Evolutionary conservation across 2,113 vertebrate genomes (phyloP).

Genomic region (Xiphophorus couchianus): DNA sequence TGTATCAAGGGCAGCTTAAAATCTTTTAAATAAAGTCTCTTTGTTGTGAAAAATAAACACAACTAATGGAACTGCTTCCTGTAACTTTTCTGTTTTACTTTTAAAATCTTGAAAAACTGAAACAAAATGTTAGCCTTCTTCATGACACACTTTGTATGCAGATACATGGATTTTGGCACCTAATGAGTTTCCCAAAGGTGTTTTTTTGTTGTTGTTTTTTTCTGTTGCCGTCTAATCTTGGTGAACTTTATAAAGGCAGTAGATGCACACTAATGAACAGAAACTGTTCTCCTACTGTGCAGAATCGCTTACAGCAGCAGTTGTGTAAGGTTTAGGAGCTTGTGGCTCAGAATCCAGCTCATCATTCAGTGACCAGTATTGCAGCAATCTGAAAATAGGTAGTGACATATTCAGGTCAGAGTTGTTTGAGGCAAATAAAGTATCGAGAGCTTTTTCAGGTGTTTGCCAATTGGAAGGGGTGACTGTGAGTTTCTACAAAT

Average conservation of each 20-base stretch:
- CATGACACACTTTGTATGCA: neutral
- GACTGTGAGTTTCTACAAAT: constrained; percentile 34
- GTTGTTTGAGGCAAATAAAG: constrained; percentile 49
- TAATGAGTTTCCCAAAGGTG: neutral
- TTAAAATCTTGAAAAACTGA: neutral
- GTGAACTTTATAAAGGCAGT: neutral
- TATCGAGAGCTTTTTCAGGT: constrained; percentile 40
- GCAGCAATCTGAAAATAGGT: constrained; percentile 40
- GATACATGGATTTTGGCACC: neutral
- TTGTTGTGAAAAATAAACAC: neutral
- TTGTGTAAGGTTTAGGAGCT: constrained; percentile 28
- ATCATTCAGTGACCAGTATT: constrained; percentile 45
- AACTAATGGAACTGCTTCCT: neutral
- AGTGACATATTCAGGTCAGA: constrained; percentile 69
- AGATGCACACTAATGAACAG: constrained; percentile 27
- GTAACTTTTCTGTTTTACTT: neutral
- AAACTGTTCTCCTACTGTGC: constrained; percentile 18
- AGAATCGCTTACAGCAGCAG: constrained; percentile 42
- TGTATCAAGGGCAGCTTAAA: neutral
- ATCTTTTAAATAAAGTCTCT: neutral
- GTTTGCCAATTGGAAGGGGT: constrained; percentile 22
- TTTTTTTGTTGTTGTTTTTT: neutral
- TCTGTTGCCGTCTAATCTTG: neutral
- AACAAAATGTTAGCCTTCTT: neutral
- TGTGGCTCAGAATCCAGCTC: constrained; percentile 42